phyloP scores from a whole-genome alignment of 2,113 vertebrate species.

The Neolamprologus falcicula region DNA sequence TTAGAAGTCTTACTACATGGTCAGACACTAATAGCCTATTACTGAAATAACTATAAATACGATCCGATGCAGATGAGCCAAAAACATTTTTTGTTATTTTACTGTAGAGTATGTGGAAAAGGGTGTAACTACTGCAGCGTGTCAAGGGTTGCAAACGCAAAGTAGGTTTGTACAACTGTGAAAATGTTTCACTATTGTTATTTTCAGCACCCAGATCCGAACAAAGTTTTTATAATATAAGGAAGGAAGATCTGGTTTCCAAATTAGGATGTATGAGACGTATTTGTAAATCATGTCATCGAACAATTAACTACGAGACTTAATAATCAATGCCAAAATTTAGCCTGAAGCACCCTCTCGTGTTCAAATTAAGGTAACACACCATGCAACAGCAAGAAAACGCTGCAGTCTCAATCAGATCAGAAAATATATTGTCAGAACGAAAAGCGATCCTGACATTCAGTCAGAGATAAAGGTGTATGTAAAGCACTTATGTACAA shows the following conservation, averaged over 20 bases:
- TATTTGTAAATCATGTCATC: not conserved
- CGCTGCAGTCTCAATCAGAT: not conserved
- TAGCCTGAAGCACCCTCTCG: conserved; percentile 1
- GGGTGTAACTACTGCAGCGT: not conserved
- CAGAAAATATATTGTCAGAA: not conserved
- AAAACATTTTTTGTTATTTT: not conserved
- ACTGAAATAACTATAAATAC: not conserved
- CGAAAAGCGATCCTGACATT: not conserved
- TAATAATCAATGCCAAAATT: not conserved
- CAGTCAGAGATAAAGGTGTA: not conserved
- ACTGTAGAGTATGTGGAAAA: not conserved
- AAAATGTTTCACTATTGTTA: accelerated
- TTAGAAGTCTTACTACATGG: not conserved
- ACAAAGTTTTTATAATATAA: not conserved
- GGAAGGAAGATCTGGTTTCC: not conserved
- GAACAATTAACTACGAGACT: not conserved
- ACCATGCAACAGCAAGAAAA: not conserved
- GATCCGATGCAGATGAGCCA: not conserved
- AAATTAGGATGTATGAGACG: not conserved
- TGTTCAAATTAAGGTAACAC: not conserved
- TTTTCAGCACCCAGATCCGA: not conserved
- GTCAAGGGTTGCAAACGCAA: not conserved
- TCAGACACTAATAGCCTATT: not conserved
- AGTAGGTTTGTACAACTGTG: not conserved
- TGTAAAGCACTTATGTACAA: not conserved